These are phyloP conservation scores for Vespertilio murinus DNA, from an alignment of 2,797 vertebrate genomes.

Conservation along the genomic window DNA sequence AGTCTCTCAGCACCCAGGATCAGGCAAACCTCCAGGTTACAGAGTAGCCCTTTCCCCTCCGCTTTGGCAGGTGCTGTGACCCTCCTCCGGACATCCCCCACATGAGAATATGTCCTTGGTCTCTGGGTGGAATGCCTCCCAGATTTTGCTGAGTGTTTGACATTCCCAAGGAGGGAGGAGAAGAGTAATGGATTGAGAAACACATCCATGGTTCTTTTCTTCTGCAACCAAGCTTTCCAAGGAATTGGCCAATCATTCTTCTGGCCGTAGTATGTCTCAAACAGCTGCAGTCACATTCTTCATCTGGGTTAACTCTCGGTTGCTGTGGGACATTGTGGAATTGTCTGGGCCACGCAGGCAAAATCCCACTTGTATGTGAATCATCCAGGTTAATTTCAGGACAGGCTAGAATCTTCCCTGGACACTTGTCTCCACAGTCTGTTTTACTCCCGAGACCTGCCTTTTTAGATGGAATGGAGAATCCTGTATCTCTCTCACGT, in stretches of 20 bases:
- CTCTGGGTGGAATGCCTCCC: neutral
- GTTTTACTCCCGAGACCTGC: constrained; percentile 10
- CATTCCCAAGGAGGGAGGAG: constrained; percentile 6
- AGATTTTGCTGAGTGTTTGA: neutral
- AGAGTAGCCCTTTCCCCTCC: neutral
- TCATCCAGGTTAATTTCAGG: constrained; percentile 13
- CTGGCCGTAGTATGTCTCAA: constrained; percentile 20
- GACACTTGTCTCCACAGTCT: neutral
- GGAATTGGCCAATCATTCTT: constrained; percentile 34
- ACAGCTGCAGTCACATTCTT: constrained; percentile 21
- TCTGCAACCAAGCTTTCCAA: constrained; percentile 47
- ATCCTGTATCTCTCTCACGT: neutral
- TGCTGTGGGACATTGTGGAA: neutral
- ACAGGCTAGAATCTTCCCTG: neutral
- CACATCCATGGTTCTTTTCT: constrained; percentile 31
- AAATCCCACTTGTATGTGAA: constrained; percentile 18
- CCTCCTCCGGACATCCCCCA: neutral
- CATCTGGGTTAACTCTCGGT: neutral
- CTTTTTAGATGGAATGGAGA: constrained; percentile 1
- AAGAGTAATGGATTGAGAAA: constrained; percentile 35
- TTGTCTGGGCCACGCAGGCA: neutral
- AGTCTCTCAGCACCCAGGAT: neutral
- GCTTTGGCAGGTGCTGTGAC: neutral
- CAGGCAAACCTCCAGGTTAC: neutral
- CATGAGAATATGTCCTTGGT: neutral